These are phyloP conservation scores for Laterallus jamaicensis DNA, from an alignment of 2,113 vertebrate genomes.

Conservation along the genomic window DNA sequence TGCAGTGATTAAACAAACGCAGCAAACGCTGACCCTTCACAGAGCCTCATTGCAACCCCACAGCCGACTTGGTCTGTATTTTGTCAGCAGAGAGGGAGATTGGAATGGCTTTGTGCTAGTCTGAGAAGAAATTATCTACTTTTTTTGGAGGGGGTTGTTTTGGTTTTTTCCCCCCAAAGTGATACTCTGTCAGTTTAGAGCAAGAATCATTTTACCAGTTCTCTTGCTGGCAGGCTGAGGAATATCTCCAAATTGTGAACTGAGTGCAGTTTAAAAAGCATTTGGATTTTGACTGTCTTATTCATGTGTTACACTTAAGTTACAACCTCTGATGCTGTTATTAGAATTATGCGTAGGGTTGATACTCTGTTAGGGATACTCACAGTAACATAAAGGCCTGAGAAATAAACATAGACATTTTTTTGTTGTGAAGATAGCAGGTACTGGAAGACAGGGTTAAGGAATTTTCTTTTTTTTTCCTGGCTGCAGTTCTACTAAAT, in stretches of 20 bases:
- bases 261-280: constrained; percentile 22
- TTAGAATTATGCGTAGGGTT: not conserved
- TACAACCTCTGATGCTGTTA: constrained; percentile 24
- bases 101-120: constrained; percentile 1
- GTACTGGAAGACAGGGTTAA: constrained; percentile 42
- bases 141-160: not conserved
- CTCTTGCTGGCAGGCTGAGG: constrained; percentile 13
- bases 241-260: constrained; percentile 14
- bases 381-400: constrained; percentile 30
- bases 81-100: constrained; percentile 21
- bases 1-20: constrained; percentile 57
- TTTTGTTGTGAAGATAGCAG: constrained; percentile 47
- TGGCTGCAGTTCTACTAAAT: constrained; percentile 68
- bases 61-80: constrained; percentile 49
- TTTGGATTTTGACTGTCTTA: constrained; percentile 47
- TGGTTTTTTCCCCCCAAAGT: not conserved
- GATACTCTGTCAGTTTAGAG: constrained; percentile 43
- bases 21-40: not conserved
- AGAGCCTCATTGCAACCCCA: constrained; percentile 38
- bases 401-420: constrained; percentile 18
- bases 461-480: constrained; percentile 52
- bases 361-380: constrained; percentile 42
- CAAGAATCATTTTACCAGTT: constrained; percentile 43
- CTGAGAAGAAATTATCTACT: constrained; percentile 22
- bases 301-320: not conserved